Conservation (phyloP, 2,888 invertebrate species). For the Trachelus troglodyta region DNA sequence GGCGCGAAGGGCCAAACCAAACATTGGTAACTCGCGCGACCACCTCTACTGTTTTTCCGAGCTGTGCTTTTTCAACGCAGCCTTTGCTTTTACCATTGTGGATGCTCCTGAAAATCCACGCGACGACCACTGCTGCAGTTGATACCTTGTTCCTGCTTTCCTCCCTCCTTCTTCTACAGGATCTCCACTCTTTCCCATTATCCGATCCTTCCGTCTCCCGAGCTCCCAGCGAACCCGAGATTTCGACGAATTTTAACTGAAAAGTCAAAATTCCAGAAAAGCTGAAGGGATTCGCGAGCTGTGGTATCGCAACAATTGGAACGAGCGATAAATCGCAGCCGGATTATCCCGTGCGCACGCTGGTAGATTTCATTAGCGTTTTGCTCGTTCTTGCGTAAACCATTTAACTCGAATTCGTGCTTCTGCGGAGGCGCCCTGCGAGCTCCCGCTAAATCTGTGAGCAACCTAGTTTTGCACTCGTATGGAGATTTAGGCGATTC, state of each 20-base stretch:
- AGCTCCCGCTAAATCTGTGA: slow-evolving; percentile 58
- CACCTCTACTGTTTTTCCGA: slow-evolving; percentile 35
- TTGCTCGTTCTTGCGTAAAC: slow-evolving; percentile 65
- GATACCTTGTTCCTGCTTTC: too few relatives aligned
- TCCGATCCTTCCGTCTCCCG: too few relatives aligned
- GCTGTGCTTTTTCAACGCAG: slow-evolving; percentile 4
- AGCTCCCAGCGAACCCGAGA: too few relatives aligned
- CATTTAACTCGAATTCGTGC: slow-evolving; percentile 65
- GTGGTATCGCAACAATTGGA: slow-evolving; percentile 20
- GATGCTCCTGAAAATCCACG: too few relatives aligned
- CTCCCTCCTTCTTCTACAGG: too few relatives aligned
- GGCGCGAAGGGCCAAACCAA: slow-evolving; percentile 44
- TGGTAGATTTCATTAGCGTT: slow-evolving; percentile 64
- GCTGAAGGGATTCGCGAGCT: too few relatives aligned
- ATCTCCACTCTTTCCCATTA: too few relatives aligned
- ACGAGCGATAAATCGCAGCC: slow-evolving; percentile 62
- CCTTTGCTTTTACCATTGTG: too few relatives aligned
- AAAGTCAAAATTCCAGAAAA: too few relatives aligned
- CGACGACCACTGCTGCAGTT: too few relatives aligned
- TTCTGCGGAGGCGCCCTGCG: slow-evolving; percentile 56
- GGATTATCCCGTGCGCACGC: slow-evolving; percentile 57
- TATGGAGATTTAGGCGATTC: slow-evolving; percentile 49
- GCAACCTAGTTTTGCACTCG: slow-evolving; percentile 53
- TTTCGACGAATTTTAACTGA: too few relatives aligned
- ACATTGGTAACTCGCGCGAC: slow-evolving; percentile 51